Conservation (phyloP, 2,888 invertebrate genomes). For the Dolichopus griseipennis region DNA sequence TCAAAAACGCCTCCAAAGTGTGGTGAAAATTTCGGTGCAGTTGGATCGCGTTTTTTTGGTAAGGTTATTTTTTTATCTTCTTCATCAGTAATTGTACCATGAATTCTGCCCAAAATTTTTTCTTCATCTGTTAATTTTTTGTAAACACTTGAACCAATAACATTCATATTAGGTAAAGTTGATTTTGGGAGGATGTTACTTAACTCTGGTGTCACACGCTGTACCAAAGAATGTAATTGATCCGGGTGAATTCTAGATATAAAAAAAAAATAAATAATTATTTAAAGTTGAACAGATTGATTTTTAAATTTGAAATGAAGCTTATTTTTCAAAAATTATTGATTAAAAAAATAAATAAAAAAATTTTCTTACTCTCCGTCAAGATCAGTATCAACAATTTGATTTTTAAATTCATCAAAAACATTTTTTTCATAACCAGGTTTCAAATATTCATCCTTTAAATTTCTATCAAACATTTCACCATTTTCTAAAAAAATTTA, state of each 20-base stretch:
- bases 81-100: slow-evolving; percentile 38
- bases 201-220: slow-evolving; percentile 35
- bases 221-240: slow-evolving; percentile 38
- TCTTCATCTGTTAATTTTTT: slow-evolving; percentile 38
- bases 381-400: slow-evolving; percentile 45
- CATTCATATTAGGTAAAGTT: slow-evolving; percentile 24
- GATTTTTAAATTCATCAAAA: slow-evolving; percentile 34
- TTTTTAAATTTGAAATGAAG: too few species aligned
- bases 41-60: slow-evolving; percentile 26
- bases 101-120: slow-evolving; percentile 39
- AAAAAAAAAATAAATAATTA: background rate
- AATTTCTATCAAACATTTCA: slow-evolving; percentile 33
- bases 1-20: slow-evolving; percentile 40
- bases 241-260: slow-evolving; percentile 37
- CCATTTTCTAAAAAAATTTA: slow-evolving; percentile 25
- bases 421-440: slow-evolving; percentile 42
- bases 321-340: too few species aligned
- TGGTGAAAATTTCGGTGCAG: slow-evolving; percentile 28
- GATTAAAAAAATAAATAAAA: background rate
- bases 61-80: slow-evolving; percentile 21
- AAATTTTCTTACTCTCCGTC: slow-evolving; percentile 48
- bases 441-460: slow-evolving; percentile 49
- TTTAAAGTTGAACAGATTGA: too few species aligned
- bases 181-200: slow-evolving; percentile 32
- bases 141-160: background rate